A percentile compares a stretch with the other conserved stretches of the same genome.
Evolutionary conservation across 1,140 invertebrate species (phyloP).

Genomic region (Tribolium castaneum): DNA sequence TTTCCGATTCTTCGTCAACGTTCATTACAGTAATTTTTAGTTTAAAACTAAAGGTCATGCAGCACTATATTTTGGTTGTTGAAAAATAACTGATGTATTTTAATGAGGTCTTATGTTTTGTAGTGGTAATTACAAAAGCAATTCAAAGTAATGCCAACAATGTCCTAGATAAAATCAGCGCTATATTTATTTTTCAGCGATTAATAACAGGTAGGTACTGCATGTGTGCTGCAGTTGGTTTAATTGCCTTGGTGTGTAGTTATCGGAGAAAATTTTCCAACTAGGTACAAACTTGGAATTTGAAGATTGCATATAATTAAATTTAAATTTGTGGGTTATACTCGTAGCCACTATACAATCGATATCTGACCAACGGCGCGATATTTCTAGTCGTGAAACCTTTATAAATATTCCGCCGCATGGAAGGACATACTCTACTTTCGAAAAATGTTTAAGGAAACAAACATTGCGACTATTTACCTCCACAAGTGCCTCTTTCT

Average conservation of each 20-base stretch:
- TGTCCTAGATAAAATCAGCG: neutral
- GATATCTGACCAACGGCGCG: neutral
- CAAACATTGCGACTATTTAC: constrained; percentile 31
- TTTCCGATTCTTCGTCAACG: neutral
- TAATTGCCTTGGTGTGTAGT: neutral
- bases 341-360: neutral
- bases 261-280: neutral
- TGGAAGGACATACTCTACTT: too few species aligned
- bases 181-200: constrained; percentile 4
- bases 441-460: neutral
- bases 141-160: constrained; percentile 2
- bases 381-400: too few species aligned
- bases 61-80: too few species aligned
- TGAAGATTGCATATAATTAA: neutral
- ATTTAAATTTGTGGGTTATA: too few species aligned
- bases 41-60: too few species aligned
- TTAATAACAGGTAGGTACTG: neutral
- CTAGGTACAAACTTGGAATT: constrained; percentile 6
- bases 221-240: neutral
- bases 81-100: too few species aligned
- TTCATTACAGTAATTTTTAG: too few species aligned
- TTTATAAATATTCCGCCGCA: too few species aligned
- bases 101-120: too few species aligned
- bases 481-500: constrained; percentile 47
- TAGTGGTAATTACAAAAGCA: neutral